These are phyloP conservation scores for Hypothenemus hampei DNA, from an alignment of 1,140 invertebrate genomes.

Conservation along the genomic window DNA sequence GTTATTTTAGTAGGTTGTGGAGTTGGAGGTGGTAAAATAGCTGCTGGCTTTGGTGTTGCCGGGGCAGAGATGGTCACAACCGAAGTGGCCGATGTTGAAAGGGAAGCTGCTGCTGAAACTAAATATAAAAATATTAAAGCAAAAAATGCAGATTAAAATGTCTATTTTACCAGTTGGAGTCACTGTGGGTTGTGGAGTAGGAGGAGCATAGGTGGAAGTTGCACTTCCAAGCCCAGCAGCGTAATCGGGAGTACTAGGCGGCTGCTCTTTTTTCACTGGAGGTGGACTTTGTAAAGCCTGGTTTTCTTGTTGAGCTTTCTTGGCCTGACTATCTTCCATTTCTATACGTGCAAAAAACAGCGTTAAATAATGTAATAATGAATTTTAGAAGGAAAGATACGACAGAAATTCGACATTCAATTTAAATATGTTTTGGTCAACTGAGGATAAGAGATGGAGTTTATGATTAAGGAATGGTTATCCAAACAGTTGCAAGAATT, in stretches of 20 bases:
- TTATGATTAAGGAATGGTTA: too few relatives aligned
- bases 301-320: constrained; percentile 60
- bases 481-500: too few relatives aligned
- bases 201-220: constrained; percentile 47
- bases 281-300: constrained; percentile 47
- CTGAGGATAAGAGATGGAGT: too few relatives aligned
- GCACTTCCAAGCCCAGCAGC: constrained; percentile 49
- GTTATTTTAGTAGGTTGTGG: constrained; percentile 6
- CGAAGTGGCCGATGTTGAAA: background rate
- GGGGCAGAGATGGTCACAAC: background rate
- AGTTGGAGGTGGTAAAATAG: constrained; percentile 4
- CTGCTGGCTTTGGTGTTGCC: background rate
- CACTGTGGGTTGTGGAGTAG: constrained; percentile 39
- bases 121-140: background rate
- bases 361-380: too few relatives aligned
- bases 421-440: too few relatives aligned
- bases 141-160: background rate
- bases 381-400: too few relatives aligned
- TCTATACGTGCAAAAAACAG: too few relatives aligned
- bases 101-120: constrained; percentile 13
- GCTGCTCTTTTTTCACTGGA: constrained; percentile 34
- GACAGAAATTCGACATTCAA: too few relatives aligned
- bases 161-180: constrained; percentile 31
- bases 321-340: constrained; percentile 66
- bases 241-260: constrained; percentile 47